phyloP scores from a whole-genome alignment of 2,888 invertebrate genomes.

The Tachina lurida region DNA sequence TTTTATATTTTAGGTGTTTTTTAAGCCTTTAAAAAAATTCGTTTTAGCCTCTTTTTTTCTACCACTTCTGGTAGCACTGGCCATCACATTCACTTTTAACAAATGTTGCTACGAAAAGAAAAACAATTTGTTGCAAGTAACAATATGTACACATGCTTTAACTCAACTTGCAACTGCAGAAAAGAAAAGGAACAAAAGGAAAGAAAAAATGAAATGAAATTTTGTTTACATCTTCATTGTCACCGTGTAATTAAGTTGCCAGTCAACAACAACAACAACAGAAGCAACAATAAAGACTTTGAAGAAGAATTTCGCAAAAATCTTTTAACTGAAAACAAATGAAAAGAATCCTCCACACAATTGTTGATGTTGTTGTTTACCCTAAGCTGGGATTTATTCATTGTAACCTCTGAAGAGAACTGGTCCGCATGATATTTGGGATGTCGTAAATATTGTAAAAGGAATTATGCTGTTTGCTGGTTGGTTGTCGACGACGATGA shows the following conservation, averaged over 20 bases:
- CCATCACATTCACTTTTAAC: background rate
- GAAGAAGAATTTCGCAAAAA: constrained; percentile 28
- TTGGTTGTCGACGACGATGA: constrained; percentile 9
- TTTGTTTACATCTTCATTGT: constrained; percentile 51
- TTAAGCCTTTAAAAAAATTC: too few relatives aligned
- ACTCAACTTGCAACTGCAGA: constrained; percentile 15
- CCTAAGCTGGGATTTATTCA: constrained; percentile 51
- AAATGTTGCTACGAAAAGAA: background rate
- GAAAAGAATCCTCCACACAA: constrained; percentile 20
- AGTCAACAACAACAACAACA: background rate
- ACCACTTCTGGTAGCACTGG: background rate
- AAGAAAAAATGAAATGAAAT: constrained; percentile 46
- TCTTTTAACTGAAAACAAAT: constrained; percentile 23
- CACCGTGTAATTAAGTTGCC: constrained; percentile 52
- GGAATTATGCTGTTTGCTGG: constrained; percentile 17
- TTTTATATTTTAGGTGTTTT: too few relatives aligned
- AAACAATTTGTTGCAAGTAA: constrained; percentile 31
- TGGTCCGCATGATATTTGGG: constrained; percentile 17
- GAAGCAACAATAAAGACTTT: background rate
- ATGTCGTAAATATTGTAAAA: constrained; percentile 54
- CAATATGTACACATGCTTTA: constrained; percentile 16
- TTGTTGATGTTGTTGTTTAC: constrained; percentile 38
- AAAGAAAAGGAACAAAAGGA: constrained; percentile 15
- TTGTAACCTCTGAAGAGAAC: constrained; percentile 38
- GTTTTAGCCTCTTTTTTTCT: too few relatives aligned